Base-by-base conservation (phyloP, 2,888 invertebrate genomes). In the Cabera pusaria region DNA sequence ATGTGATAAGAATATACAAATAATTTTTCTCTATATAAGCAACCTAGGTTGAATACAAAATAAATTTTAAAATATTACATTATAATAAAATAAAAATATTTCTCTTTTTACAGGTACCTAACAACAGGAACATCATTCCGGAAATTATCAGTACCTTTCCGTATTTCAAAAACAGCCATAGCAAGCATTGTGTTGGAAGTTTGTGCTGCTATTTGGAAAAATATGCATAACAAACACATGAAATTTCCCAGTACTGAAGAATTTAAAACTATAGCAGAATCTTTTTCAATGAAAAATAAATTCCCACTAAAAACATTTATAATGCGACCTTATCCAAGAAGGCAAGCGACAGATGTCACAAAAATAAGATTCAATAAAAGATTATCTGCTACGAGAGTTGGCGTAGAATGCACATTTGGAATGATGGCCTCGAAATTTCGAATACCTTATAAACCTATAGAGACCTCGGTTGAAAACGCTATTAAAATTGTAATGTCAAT, bases 161-260 rank as follows among this genome's bases (percentile, higher is more conserved):
- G 46, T 18, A 44, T 49, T 49, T 45, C 37, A 46, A 49, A 48
- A 46, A 43, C 49, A 29, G 46, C 49, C 29, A 46, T 49, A 36
- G 43, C 45, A 33, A 18, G 18, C 18, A 18, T 18, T 18, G 18
- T 18, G 18, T 18, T 18, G 18, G 18, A 18, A 18, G 48, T 44
- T 41, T 49, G 44, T 12, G 42, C 9, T 44, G 35, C 38, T 26
- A 19, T 48, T 40, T 44, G 47, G 47, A 40, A 44, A 23, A 47
- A 26, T 25, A 23, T 44, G 19, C 14, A 39, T 24, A 17, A 32
- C 25, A 39, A 26, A 33, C 40, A 40, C 24, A 38, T 36, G 38
- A 49, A 41, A 35, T 44, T 44, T 48, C 41, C 38, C 24, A 48
- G 35, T 48, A 35, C 24, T 16, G 43, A 39, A 43, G 39, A 44